phyloP scores from a whole-genome alignment of 2,113 vertebrate genomes.

The Halcyon malimbica region DNA sequence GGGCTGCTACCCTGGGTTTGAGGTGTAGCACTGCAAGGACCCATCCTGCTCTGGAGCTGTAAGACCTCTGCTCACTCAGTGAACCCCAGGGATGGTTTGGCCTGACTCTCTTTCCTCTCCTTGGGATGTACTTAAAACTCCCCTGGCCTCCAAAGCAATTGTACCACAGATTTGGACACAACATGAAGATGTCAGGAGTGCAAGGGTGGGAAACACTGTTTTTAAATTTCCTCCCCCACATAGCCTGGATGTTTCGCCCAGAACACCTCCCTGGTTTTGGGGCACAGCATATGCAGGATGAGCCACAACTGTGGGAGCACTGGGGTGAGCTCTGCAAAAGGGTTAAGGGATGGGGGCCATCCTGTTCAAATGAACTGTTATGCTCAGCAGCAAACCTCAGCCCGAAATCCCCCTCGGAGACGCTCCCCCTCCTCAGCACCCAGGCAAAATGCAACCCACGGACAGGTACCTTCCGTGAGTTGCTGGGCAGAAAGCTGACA shows the following conservation, averaged over 20 bases:
- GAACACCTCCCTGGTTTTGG: background rate
- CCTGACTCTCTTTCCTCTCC: background rate
- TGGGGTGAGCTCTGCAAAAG: background rate
- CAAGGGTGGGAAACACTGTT: background rate
- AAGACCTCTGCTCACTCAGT: accelerated
- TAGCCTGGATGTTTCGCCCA: background rate
- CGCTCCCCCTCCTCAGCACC: background rate
- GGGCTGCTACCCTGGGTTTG: background rate
- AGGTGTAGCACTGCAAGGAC: background rate
- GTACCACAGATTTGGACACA: accelerated
- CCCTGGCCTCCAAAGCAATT: background rate
- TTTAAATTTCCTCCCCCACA: background rate
- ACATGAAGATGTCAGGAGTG: background rate
- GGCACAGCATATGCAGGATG: background rate
- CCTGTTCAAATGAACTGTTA: background rate
- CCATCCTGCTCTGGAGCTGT: background rate
- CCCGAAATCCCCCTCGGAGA: background rate
- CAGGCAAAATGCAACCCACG: background rate
- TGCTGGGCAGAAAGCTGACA: background rate
- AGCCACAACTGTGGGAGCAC: background rate
- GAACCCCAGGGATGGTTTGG: background rate
- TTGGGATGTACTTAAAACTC: background rate
- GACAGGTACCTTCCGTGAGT: background rate
- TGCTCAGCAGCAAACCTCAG: background rate
- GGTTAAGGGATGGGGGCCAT: too few species aligned